Evolutionary conservation across 2,113 vertebrate genomes (phyloP).

Genomic region (Apistogramma diplotaenia): DNA sequence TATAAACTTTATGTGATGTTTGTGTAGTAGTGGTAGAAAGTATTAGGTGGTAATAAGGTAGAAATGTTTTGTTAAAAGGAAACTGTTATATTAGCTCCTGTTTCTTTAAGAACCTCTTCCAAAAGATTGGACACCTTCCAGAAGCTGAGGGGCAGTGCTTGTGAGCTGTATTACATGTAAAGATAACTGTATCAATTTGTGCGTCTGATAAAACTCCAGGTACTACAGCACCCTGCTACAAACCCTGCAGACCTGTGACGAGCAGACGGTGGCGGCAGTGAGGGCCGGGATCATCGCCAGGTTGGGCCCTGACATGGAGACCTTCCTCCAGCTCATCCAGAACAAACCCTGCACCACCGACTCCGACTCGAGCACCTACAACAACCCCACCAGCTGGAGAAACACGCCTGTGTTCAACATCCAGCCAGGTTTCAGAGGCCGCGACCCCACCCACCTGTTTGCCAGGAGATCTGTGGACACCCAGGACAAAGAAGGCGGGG

Average conservation of each 20-base stretch:
- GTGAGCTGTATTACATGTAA: not conserved
- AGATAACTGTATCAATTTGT: not conserved
- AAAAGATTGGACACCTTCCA: not conserved
- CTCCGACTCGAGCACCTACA: slow-evolving; percentile 51
- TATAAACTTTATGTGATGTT: not conserved
- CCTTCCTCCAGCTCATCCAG: slow-evolving; percentile 90
- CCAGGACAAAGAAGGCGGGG: slow-evolving; percentile 32
- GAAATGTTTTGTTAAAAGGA: not conserved
- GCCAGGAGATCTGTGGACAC: slow-evolving; percentile 78
- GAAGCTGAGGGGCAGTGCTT: not conserved
- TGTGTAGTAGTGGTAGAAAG: not conserved
- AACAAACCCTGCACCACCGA: slow-evolving; percentile 82
- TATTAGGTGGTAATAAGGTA: not conserved
- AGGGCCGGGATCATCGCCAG: slow-evolving; percentile 84
- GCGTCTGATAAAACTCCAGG: slow-evolving; percentile 62
- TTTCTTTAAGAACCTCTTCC: not conserved
- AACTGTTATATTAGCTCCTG: not conserved
- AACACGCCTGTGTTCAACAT: slow-evolving; percentile 78
- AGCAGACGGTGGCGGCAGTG: slow-evolving; percentile 84
- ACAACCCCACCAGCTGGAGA: slow-evolving; percentile 77
- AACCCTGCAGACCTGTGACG: slow-evolving; percentile 86
- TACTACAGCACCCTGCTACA: slow-evolving; percentile 93
- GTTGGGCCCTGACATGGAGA: slow-evolving; percentile 90
- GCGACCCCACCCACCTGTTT: slow-evolving; percentile 76
- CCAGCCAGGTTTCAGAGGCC: slow-evolving; percentile 71